Base-by-base conservation (phyloP, 2,888 invertebrate species). In the Limnephilus auricula region DNA sequence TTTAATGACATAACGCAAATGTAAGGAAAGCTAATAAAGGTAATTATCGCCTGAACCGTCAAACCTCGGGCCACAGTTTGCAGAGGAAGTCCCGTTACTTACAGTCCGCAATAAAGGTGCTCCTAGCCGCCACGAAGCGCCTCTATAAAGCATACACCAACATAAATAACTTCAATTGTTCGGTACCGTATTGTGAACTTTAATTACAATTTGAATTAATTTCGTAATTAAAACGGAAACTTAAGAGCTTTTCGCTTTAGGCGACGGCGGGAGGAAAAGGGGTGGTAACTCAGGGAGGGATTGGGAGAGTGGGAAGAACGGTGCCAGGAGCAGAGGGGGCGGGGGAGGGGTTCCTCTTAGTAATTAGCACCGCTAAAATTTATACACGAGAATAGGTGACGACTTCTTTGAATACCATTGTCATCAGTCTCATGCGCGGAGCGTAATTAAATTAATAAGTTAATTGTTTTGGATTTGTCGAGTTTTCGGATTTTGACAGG, bases 131-230 rank as follows among this genome's bases (percentile, higher is more conserved):
- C 50, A 89, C 89, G 90, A 90, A 82, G 82, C 86, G 89, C 94
- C 94, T 94, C 95, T 94, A 95, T 95, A 95, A 95, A 95, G 95
- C 95, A 95, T 96, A 96, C 96, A 96, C 96, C 95, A 95, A 96
- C 95, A 96, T 96, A 96, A 95, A 96, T 96, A 96, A 96, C 96
- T 95, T 96, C 96, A 96, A 96, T 96, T 96, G 96, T 96, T 96
- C 95, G 96, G 95, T 95, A 95, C 95, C 95, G 96, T 96, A 96
- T 96, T 96, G 96, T 96, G 96, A 96, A 96, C 95, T 96, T 96
- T 96, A 96, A 96, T 96, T 96, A 96, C 96, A 96, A 96, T 96
- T 96, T 96, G 96, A 96, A 96, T 96, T 96, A 96, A 96, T 96
- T 96, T 96, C 95, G 96, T 96, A 96, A 96, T 96, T 96, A 96